phyloP scores from a whole-genome alignment of 1,140 invertebrate species.

The Drosophila setifemur region DNA sequence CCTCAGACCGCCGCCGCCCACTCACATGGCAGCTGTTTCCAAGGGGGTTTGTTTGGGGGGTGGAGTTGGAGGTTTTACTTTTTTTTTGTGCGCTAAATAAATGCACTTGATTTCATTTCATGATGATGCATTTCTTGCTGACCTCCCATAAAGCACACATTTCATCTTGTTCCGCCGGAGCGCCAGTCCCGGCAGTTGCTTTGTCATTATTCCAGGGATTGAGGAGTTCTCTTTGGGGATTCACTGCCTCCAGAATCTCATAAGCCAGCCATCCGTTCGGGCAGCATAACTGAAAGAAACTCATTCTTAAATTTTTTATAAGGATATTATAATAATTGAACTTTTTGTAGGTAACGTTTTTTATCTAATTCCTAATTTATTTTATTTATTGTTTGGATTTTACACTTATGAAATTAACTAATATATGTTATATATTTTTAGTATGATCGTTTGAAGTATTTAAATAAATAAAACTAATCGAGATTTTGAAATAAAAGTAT shows the following conservation, averaged over 20 bases:
- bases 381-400: too few species aligned
- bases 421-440: too few species aligned
- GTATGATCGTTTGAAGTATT: too few species aligned
- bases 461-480: too few species aligned
- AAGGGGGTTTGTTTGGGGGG: neutral
- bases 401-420: too few species aligned
- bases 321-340: neutral
- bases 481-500: too few species aligned
- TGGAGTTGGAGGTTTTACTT: too few species aligned
- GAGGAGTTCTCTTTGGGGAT: neutral
- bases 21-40: conserved; percentile 12
- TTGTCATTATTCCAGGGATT: conserved; percentile 53
- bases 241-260: neutral
- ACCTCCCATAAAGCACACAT: conserved; percentile 28
- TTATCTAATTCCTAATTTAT: too few species aligned
- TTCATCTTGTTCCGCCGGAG: conserved; percentile 3
- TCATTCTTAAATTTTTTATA: neutral
- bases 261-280: neutral
- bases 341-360: too few species aligned
- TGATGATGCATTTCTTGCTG: conserved; percentile 72
- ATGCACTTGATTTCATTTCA: conserved; percentile 79
- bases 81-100: conserved; percentile 63
- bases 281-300: neutral
- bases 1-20: neutral
- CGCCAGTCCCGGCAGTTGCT: conserved; percentile 49